Base-by-base conservation (phyloP, 2,113 vertebrate species). In the Trachemys scripta region DNA sequence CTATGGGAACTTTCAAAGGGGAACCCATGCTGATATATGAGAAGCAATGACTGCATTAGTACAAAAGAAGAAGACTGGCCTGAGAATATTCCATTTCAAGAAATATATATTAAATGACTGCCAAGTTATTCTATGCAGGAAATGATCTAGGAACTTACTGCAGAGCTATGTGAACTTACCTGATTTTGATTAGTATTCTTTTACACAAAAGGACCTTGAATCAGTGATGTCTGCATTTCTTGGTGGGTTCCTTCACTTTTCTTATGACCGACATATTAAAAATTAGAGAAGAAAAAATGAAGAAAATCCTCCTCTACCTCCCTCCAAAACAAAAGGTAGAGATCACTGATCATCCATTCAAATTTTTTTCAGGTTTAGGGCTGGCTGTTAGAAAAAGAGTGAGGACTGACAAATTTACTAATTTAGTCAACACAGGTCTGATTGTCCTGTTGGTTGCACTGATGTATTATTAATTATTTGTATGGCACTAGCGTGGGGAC, bases 81-180 rank as follows among this genome's bases (percentile, higher is more conserved):
- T 94, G 79, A 51, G 31, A 2, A 3, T 0, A 4, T 65, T 87
- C 13, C 11, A 25, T 47, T 94, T 96, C 51, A 95, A 94, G 95
- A 92, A 47, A 0, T 1, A 3, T 85, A 57, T 20, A 54, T 81
- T 47, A 90, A 38, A 51, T 3, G 8, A 31, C 38, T 88, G 7
- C 47, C 35, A 82, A 20, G 11, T 54, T 93, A 79, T 24, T 47
- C n/a, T 42, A 94, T 51, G 80, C 90, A 84, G 57, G 79, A 95
- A 94, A 88, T n/a, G 22, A 20, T 95, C 57, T 76, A 50, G 65
- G 72, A 96, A 83, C 84, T 78, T 47, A 51, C 17, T 65, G 51
- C 53, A 45, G 82, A 85, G 88, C 25, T 78, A 29, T 29, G 8
- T 16, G 62, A 90, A 76, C 80, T 96, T 96, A 98, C 94, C 89